Conservation (phyloP, 2,888 invertebrate species). For the Blastobasis lacticolella region DNA sequence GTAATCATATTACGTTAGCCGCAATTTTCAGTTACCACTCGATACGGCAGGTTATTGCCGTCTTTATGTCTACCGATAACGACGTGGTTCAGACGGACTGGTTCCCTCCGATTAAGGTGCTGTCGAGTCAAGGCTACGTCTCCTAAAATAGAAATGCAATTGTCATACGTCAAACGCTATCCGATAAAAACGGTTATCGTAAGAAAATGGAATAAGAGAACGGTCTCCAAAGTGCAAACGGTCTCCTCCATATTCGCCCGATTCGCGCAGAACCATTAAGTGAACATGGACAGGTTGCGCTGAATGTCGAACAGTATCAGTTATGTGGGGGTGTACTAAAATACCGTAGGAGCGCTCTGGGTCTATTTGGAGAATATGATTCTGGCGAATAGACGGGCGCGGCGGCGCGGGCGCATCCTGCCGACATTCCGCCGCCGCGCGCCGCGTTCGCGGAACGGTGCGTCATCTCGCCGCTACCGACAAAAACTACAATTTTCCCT, state of each 20-base stretch:
- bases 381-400: slow-evolving; percentile 14
- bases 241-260: too few species aligned
- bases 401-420: slow-evolving; percentile 5
- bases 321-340: not conserved
- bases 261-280: too few species aligned
- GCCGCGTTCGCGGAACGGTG: slow-evolving; percentile 50
- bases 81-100: too few species aligned
- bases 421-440: slow-evolving; percentile 42
- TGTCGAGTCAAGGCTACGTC: too few species aligned
- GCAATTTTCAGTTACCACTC: slow-evolving; percentile 19
- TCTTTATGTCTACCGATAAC: not conserved
- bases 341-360: not conserved
- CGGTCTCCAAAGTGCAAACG: too few species aligned
- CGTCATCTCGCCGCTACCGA: slow-evolving; percentile 47
- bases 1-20: slow-evolving; percentile 11
- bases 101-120: too few species aligned
- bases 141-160: too few species aligned
- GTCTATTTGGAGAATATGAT: slow-evolving; percentile 13
- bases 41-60: not conserved
- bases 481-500: slow-evolving; percentile 71
- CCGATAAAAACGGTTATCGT: too few species aligned
- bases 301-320: not conserved
- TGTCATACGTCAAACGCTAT: too few species aligned
- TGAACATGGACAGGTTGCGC: too few species aligned
- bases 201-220: too few species aligned